Evolutionary conservation across 2,888 invertebrate genomes (phyloP).

Genomic region (Stegana nigrithorax): DNA sequence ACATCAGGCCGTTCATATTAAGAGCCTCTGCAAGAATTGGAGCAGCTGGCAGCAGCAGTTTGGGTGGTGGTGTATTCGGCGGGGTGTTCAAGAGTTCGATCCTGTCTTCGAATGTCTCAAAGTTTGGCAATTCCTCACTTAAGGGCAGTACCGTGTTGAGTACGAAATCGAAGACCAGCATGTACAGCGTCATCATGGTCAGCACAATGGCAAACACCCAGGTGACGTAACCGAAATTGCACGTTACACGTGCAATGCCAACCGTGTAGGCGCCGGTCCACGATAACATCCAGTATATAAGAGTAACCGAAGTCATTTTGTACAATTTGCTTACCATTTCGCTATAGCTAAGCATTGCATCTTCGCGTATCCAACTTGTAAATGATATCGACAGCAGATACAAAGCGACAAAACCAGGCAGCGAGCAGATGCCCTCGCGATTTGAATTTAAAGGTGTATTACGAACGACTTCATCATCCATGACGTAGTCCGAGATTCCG

Average conservation of each 20-base stretch:
- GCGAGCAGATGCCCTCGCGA: conserved; percentile 89
- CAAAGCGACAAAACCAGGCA: conserved; percentile 85
- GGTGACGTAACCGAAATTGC: conserved; percentile 83
- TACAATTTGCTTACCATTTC: conserved; percentile 51
- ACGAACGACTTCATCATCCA: conserved; percentile 72
- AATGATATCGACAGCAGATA: conserved; percentile 81
- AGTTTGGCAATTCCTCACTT: not conserved
- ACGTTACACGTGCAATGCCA: conserved; percentile 82
- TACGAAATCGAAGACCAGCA: conserved; percentile 68
- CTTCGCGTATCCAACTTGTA: conserved; percentile 70
- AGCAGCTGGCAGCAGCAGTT: conserved; percentile 51
- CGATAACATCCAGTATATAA: conserved; percentile 69
- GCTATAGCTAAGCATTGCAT: conserved; percentile 46
- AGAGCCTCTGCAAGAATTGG: conserved; percentile 76
- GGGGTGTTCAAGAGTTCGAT: conserved; percentile 31
- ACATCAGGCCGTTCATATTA: conserved; percentile 85
- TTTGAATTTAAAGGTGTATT: conserved; percentile 80
- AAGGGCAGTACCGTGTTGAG: conserved; percentile 28
- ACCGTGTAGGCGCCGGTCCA: conserved; percentile 70
- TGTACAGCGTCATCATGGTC: conserved; percentile 75
- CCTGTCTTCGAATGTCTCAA: conserved; percentile 53
- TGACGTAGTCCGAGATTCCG: conserved; percentile 79
- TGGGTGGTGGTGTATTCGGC: not conserved
- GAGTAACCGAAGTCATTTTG: conserved; percentile 44
- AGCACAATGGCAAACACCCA: conserved; percentile 80